Conservation (phyloP, 1,140 invertebrate genomes). For the Bombus haemorrhoidalis region DNA sequence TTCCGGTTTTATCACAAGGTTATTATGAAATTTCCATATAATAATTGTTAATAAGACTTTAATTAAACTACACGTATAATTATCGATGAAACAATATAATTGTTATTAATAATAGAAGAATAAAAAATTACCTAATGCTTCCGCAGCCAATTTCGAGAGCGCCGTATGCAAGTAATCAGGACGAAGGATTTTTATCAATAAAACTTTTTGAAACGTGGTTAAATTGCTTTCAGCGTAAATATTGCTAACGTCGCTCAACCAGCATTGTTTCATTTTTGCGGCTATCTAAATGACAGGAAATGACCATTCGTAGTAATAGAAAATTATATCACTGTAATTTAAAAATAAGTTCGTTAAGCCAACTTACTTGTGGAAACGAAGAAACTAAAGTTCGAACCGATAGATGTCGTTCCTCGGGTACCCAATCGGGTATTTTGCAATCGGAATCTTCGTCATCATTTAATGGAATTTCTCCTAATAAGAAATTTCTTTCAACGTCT, state of each 20-base stretch:
- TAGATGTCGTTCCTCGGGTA: constrained; percentile 75
- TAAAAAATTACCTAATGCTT: constrained; percentile 84
- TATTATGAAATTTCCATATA: too few species aligned
- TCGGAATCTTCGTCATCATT: constrained; percentile 63
- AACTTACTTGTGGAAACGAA: constrained; percentile 69
- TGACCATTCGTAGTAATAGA: neutral
- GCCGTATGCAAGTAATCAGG: constrained; percentile 91
- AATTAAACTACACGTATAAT: neutral
- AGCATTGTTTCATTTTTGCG: constrained; percentile 78
- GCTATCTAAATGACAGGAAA: constrained; percentile 60
- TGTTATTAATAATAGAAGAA: neutral
- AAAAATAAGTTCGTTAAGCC: neutral
- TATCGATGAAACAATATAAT: neutral
- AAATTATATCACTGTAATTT: neutral
- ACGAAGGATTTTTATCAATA: constrained; percentile 91
- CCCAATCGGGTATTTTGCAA: constrained; percentile 72
- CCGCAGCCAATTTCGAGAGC: constrained; percentile 88
- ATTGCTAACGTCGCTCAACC: constrained; percentile 74
- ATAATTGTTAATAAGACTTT: neutral
- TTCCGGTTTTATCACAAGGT: too few species aligned
- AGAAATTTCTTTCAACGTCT: constrained; percentile 73
- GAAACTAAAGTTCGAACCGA: constrained; percentile 70
- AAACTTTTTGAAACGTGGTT: constrained; percentile 91
- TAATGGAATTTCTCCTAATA: constrained; percentile 68
- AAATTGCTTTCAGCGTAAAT: constrained; percentile 84